These are phyloP conservation scores for Macropis europaea DNA, from an alignment of 2,888 invertebrate species.

Conservation along the genomic window DNA sequence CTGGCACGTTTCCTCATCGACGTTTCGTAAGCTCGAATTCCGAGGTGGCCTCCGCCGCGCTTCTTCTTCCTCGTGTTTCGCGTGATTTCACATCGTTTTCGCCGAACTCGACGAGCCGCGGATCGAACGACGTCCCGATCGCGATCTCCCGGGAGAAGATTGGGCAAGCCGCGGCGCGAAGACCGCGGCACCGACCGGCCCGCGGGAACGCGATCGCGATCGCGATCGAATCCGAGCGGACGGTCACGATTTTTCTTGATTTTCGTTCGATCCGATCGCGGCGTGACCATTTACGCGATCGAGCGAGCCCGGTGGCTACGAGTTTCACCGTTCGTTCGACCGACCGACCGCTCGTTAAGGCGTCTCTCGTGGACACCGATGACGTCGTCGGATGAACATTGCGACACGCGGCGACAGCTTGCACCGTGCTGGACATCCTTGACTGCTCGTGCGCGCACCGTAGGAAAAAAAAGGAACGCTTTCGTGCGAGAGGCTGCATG, in stretches of 20 bases:
- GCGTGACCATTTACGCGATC: constrained; percentile 31
- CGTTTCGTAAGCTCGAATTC: constrained; percentile 59
- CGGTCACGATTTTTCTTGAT: neutral
- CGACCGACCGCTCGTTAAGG: constrained; percentile 56
- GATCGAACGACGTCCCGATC: neutral
- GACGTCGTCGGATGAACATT: constrained; percentile 71
- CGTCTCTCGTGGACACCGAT: constrained; percentile 66
- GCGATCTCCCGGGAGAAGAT: neutral
- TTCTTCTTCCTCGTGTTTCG: constrained; percentile 35
- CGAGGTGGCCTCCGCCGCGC: constrained; percentile 32
- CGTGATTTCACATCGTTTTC: constrained; percentile 28
- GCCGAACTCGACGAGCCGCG: neutral
- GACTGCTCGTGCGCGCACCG: constrained; percentile 47
- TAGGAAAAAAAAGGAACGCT: constrained; percentile 44
- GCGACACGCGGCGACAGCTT: constrained; percentile 66
- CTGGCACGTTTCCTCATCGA: constrained; percentile 63
- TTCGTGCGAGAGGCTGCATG: constrained; percentile 17
- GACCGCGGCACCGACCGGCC: neutral
- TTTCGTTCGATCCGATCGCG: neutral
- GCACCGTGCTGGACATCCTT: constrained; percentile 58
- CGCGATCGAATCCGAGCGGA: neutral
- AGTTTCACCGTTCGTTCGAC: constrained; percentile 37
- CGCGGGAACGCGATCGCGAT: neutral
- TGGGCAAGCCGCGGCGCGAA: neutral
- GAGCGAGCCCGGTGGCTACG: constrained; percentile 15